phyloP scores from a whole-genome alignment of 2,113 vertebrate genomes.

The Dipodomys spectabilis region DNA sequence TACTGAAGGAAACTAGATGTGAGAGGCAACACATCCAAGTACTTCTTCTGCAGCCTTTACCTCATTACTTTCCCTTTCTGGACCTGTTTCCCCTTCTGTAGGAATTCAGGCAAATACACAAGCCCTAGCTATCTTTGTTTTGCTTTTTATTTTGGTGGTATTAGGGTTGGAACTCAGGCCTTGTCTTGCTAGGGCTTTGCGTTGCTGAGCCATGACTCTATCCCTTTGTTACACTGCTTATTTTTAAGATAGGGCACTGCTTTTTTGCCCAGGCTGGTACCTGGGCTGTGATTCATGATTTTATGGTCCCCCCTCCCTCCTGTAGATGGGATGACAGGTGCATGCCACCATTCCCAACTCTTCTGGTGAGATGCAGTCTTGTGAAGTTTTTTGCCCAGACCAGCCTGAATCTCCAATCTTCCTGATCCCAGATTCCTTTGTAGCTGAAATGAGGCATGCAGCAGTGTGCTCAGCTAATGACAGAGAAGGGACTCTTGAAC shows the following conservation, averaged over 20 bases:
- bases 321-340: too few species aligned
- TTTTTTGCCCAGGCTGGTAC: too few species aligned
- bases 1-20: conserved; percentile 27
- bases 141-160: not conserved
- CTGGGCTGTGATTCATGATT: too few species aligned
- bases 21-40: not conserved
- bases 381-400: not conserved
- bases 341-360: too few species aligned
- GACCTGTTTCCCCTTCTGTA: conserved; percentile 3
- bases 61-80: not conserved
- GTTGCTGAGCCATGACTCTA: not conserved
- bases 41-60: not conserved
- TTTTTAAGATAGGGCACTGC: too few species aligned
- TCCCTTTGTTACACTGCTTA: not conserved
- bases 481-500: too few species aligned
- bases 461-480: too few species aligned
- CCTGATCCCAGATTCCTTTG: too few species aligned
- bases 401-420: not conserved
- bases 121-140: not conserved
- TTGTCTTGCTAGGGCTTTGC: not conserved
- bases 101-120: not conserved
- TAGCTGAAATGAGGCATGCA: too few species aligned
- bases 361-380: too few species aligned
- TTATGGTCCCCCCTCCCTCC: too few species aligned
- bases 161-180: not conserved